Evolutionary conservation across 2,888 invertebrate genomes (phyloP), one percentile per base, ranked within the genome.

Genomic region (Pelosia muscerda): DNA sequence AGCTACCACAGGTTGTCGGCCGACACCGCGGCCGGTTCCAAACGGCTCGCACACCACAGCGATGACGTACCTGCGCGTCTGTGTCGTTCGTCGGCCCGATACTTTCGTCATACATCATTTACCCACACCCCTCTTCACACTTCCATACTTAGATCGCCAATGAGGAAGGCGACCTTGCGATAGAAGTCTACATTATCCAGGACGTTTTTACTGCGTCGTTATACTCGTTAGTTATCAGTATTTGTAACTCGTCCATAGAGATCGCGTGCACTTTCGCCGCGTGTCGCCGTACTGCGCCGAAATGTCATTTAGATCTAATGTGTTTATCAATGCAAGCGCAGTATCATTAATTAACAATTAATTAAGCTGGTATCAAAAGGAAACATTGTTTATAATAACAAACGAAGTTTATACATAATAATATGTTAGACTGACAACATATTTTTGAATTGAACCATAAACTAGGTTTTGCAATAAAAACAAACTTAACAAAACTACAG

Each of bases 1-100:
- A 88, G 79, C 89, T 89, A 87, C 85, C 88, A 84, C 89, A 90
- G 93, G 92, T 92, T 93, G 92, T 92, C 92, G 92, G 92, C 92
- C 90, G 88, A 81, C 83, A 81, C 71, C 74, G 85, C 84, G 89
- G 91, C 93, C 91, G 91, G 92, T 91, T 92, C 82, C 83, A 84
- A 88, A 86, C 89, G 88, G 86, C 89, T 89, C 86, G 89, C 87
- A 84, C 68, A 68, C 73, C 71, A 72, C 66, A 74, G 65, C 81
- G 86, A 84, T 92, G 92, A 92, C 92, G 90, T 92, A 90, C 90
- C 82, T 26, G 28, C 81, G 83, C 86, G 85, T 87, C 86, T 85
- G 80, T 73, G 81, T 80, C 86, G 85, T 86, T 87, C 86, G 87
- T 88, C 88, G 87, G 87, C 86, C 85, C 79, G 83, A 79, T 79